Evolutionary conservation across 2,797 vertebrate genomes (phyloP), one percentile per base, ranked within the genome.

Genomic region (Danio aesculapii): DNA sequence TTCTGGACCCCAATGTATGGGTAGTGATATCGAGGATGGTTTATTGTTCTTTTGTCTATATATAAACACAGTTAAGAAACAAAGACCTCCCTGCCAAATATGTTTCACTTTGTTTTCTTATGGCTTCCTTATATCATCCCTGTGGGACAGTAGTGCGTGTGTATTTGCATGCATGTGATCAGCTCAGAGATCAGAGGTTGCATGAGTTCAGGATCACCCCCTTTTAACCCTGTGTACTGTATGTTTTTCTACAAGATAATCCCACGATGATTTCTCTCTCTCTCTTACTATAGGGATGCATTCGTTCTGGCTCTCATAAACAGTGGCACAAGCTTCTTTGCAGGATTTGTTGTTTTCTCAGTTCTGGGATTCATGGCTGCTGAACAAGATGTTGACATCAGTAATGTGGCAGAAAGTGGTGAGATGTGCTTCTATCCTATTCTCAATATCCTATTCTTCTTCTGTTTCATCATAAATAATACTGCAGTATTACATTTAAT

Each of bases 291-390:
- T 75, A 95, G 95, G 89, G 94, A 95, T 90, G 94, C 94, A 10
- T 95, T 95, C 77, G 77, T 95, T 59, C 86, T 95, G 87, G 95
- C 95, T 66, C 83, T 95, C 57, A 94, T 96, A 74, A 96, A 95
- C 87, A 96, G 95, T 50, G 93, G 94, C 55, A 95, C 95, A 85
- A 96, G 95, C 84, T 95, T 96, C 89, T 96, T 96, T 84, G 93
- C 95, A 1, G 95, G 95, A 64, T 96, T 96, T 57, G 95, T 96
- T 49, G 95, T 96, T 53, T 96, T 96, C 86, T 95, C 95, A 79
- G 94, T 95, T 86, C 90, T 96, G 82, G 95, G 95, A 74, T 96
- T 96, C 88, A 96, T 96, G 95, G 95, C 95, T 63, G 92, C 93
- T 47, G 95, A 96, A 84, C 95, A 96, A 88, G 95, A 93, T 39